These are phyloP conservation scores for Ceratina calcarata DNA, from an alignment of 1,140 invertebrate species.

Conservation along the genomic window DNA sequence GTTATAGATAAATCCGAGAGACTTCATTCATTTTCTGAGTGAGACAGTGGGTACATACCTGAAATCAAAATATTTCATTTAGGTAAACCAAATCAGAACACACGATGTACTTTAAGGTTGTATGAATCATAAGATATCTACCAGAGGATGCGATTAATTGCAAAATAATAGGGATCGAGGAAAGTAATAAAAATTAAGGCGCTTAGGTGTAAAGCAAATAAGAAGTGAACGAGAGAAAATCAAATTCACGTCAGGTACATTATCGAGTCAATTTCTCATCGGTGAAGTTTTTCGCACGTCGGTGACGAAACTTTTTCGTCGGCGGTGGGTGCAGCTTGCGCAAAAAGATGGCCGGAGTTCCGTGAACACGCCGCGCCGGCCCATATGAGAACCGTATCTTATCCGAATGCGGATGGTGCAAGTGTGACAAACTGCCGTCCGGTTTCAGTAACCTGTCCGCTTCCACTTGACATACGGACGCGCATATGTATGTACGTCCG, in stretches of 20 bases:
- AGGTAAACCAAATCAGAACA: no score
- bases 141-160: no score
- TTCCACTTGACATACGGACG: conserved; percentile 39
- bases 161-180: neutral
- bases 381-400: conserved; percentile 60
- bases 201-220: no score
- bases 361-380: neutral
- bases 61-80: conserved; percentile 7
- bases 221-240: neutral
- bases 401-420: conserved; percentile 47
- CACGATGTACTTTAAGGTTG: no score
- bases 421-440: conserved; percentile 55
- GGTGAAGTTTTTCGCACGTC: conserved; percentile 1
- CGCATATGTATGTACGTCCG: neutral
- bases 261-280: neutral
- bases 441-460: conserved; percentile 32
- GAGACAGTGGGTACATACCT: conserved; percentile 24
- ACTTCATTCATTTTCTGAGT: neutral
- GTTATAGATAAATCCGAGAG: no score
- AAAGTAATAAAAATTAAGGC: neutral
- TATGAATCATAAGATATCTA: no score
- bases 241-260: neutral
- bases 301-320: neutral
- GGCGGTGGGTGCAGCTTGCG: neutral
- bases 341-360: neutral